These are phyloP conservation scores for Vulpes ferrilata DNA, from an alignment of 2,113 vertebrate genomes.

Conservation along the genomic window DNA sequence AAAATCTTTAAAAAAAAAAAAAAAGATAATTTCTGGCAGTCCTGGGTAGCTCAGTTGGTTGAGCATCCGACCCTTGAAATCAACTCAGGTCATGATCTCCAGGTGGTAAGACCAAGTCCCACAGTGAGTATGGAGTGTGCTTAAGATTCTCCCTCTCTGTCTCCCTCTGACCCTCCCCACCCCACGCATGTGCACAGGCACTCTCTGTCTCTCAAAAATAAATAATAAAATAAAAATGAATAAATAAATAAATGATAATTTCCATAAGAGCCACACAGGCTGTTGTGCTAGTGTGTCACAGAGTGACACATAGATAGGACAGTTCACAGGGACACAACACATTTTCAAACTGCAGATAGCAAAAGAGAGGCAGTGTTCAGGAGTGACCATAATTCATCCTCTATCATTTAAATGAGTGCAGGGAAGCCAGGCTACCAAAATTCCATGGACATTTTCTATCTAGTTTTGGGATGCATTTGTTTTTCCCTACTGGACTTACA, in stretches of 20 bases:
- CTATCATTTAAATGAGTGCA: background rate
- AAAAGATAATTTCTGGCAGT: background rate
- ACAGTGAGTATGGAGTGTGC: background rate
- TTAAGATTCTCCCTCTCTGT: background rate
- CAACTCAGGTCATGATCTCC: background rate
- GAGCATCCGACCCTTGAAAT: background rate
- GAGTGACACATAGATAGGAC: background rate
- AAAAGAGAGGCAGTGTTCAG: too few relatives aligned
- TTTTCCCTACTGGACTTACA: background rate
- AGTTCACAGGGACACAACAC: background rate
- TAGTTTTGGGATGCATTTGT: background rate
- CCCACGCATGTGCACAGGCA: background rate
- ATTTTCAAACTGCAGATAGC: background rate
- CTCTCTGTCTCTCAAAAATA: background rate
- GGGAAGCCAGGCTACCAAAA: background rate
- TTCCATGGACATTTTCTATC: background rate
- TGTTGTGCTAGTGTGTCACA: too few relatives aligned
- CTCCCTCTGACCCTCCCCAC: background rate
- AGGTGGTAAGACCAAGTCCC: background rate
- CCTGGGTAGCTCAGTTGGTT: background rate
- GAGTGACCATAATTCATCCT: background rate
- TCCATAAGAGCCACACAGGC: background rate
- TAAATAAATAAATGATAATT: background rate
- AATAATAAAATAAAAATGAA: background rate
- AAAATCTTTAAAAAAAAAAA: too few relatives aligned